Evolutionary conservation across 2,113 vertebrate genomes (phyloP).

Genomic region (Panthera leo): DNA sequence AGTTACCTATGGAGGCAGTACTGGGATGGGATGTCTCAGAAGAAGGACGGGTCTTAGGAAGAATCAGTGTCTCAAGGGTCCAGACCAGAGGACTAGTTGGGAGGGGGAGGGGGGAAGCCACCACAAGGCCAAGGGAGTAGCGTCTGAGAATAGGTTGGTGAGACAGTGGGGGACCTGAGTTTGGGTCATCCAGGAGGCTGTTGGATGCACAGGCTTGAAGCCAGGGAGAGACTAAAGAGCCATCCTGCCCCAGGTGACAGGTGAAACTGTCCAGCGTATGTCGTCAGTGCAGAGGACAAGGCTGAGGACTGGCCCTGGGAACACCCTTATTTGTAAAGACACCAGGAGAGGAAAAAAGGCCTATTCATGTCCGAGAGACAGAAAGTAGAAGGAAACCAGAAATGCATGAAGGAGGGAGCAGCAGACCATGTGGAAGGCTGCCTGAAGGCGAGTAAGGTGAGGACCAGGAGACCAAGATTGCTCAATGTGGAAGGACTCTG

Average conservation of each 20-base stretch:
- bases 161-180: rapidly evolving
- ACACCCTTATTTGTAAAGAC: background rate
- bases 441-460: background rate
- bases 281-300: background rate
- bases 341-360: background rate
- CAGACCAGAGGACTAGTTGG: background rate
- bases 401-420: background rate
- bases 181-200: background rate
- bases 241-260: too few species aligned
- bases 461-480: background rate
- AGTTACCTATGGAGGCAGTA: background rate
- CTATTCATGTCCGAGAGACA: background rate
- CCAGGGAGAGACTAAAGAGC: background rate
- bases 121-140: rapidly evolving
- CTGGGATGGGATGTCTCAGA: background rate
- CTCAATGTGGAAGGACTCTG: background rate
- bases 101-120: background rate
- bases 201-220: background rate
- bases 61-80: background rate
- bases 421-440: background rate
- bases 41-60: background rate
- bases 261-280: background rate
- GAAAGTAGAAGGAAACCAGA: background rate
- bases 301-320: background rate
- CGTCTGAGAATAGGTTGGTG: background rate